A percentile compares a stretch with the other conserved stretches of the same genome.
These are phyloP conservation scores for Homarus americanus DNA, from an alignment of 1,140 invertebrate genomes.

Conservation along the genomic window DNA sequence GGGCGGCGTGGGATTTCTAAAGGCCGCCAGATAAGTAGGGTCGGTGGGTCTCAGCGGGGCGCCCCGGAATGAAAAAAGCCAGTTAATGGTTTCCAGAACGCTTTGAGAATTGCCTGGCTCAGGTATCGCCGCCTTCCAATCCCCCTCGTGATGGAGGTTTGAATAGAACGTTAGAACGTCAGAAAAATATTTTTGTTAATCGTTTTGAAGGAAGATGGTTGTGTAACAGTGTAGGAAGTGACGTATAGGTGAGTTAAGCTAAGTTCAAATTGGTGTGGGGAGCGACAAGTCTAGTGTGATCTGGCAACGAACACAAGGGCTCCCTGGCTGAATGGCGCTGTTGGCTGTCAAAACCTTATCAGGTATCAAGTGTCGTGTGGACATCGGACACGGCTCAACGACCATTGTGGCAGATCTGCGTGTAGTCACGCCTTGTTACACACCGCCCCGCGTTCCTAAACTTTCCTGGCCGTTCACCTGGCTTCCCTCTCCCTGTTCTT, in stretches of 20 bases:
- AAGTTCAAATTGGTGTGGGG: too few relatives aligned
- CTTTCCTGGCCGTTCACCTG: too few relatives aligned
- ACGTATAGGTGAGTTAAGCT: too few relatives aligned
- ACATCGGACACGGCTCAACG: background rate
- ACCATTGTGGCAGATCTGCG: background rate
- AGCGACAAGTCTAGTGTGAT: background rate
- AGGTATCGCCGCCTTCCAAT: background rate
- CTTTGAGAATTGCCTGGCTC: conserved; percentile 28
- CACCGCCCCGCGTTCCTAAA: too few relatives aligned
- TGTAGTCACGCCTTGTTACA: background rate
- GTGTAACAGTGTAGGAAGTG: too few relatives aligned
- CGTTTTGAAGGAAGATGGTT: background rate
- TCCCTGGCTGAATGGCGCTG: background rate
- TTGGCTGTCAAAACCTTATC: conserved; percentile 40
- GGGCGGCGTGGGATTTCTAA: conserved; percentile 42
- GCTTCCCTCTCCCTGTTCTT: too few relatives aligned
- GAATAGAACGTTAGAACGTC: background rate
- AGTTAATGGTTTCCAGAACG: conserved; percentile 66
- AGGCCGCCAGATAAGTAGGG: conserved; percentile 53
- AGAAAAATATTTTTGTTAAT: background rate
- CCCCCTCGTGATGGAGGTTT: background rate
- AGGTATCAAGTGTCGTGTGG: conserved; percentile 18
- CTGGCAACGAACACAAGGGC: background rate
- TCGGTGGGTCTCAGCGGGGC: conserved; percentile 39
- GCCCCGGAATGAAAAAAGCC: conserved; percentile 52